A percentile compares a stretch with the other conserved stretches of the same genome.
These are phyloP conservation scores for Beroe ovata DNA, from an alignment of 37 sponge, comb jelly and placozoan genomes.

Conservation along the genomic window DNA sequence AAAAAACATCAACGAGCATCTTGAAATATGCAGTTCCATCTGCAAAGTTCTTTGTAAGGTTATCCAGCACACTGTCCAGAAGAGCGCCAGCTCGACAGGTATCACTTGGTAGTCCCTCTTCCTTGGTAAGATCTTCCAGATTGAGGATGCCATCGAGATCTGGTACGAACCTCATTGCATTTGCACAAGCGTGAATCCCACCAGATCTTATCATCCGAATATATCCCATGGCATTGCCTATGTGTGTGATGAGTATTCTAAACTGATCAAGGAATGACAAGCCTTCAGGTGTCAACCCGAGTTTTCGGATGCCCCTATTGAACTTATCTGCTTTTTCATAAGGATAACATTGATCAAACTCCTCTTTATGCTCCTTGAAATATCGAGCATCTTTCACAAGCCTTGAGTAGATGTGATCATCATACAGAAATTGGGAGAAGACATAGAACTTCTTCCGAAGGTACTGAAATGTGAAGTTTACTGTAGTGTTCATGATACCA, in stretches of 20 bases:
- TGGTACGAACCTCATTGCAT: constrained; percentile 96
- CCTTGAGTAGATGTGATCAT: constrained; percentile 97
- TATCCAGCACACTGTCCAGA: constrained; percentile 83
- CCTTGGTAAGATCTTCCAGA: constrained; percentile 79
- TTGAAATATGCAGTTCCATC: constrained; percentile 98
- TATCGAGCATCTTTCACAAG: constrained; percentile 90
- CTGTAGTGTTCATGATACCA: constrained; percentile 96
- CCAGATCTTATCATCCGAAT: constrained; percentile 98
- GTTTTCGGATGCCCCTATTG: constrained; percentile 87
- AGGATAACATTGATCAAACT: constrained; percentile 91
- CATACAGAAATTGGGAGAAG: constrained; percentile 97
- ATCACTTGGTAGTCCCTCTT: constrained; percentile 72
- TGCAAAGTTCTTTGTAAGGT: constrained; percentile 89
- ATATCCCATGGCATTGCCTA: constrained; percentile 99
- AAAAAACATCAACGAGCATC: constrained; percentile 94
- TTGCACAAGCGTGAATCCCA: constrained; percentile 90
- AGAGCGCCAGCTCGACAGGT: constrained; percentile 68
- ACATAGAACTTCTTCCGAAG: constrained; percentile 92
- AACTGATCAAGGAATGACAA: constrained; percentile 95
- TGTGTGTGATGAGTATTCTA: constrained; percentile 89
- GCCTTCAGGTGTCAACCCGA: constrained; percentile 86
- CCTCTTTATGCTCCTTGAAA: constrained; percentile 81
- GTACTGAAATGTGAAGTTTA: constrained; percentile 96
- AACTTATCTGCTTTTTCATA: constrained; percentile 90
- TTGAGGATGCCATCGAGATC: constrained; percentile 92